A percentile compares a stretch with the other conserved stretches of the same genome.
Conservation (phyloP, 2,113 vertebrate genomes). For the Paraplagusia blochii region DNA sequence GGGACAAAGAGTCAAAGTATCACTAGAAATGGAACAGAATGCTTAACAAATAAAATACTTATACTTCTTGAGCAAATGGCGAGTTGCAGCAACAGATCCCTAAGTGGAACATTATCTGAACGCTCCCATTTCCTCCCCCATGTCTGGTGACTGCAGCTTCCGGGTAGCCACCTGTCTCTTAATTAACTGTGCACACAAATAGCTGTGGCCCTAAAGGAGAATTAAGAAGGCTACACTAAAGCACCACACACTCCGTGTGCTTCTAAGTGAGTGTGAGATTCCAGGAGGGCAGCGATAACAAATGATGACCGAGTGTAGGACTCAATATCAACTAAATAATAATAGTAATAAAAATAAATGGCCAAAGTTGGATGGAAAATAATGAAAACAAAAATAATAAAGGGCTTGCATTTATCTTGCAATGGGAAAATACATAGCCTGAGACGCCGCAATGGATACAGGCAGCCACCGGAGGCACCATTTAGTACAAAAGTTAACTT, state of each 20-base stretch:
- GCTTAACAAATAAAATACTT: too few species aligned
- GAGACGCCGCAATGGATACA: too few species aligned
- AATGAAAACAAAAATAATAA: too few species aligned
- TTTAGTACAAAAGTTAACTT: too few species aligned
- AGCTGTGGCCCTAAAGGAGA: constrained; percentile 33
- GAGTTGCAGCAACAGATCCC: constrained; percentile 4
- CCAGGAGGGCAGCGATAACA: constrained; percentile 25
- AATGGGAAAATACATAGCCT: too few species aligned
- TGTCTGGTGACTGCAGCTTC: constrained; percentile 29
- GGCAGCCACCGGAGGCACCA: too few species aligned
- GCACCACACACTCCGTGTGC: constrained; percentile 41
- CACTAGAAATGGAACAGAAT: too few species aligned
- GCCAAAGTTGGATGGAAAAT: too few species aligned
- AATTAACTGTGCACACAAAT: constrained; percentile 57
- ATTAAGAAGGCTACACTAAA: constrained; percentile 47
- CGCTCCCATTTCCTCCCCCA: background rate
- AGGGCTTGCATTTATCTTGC: too few species aligned
- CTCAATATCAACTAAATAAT: too few species aligned
- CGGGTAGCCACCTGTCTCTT: constrained; percentile 36
- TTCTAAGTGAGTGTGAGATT: constrained; percentile 33
- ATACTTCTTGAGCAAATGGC: background rate
- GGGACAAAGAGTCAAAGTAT: too few species aligned
- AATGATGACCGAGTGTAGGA: background rate
- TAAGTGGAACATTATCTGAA: constrained; percentile 24
- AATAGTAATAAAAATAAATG: too few species aligned